Percentiles rank a stretch among this genome's conserved stretches.
Conservation (phyloP, 2,888 invertebrate species). For the Apoderus coryli region DNA sequence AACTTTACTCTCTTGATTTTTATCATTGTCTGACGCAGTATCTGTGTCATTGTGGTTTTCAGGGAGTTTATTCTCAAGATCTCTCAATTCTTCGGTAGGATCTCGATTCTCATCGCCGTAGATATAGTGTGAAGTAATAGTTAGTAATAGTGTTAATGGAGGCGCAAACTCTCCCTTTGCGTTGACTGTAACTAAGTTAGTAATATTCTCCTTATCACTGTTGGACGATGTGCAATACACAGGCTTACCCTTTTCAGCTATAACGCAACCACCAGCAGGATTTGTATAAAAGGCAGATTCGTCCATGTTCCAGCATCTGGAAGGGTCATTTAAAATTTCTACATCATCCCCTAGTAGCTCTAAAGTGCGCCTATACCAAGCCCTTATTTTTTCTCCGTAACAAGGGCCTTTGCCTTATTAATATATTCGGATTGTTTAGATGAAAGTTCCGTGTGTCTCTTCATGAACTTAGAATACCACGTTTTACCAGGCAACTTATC, state of each 20-base stretch:
- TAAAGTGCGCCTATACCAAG: too few species aligned
- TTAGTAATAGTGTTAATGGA: too few species aligned
- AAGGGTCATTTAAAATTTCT: too few species aligned
- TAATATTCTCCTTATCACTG: conserved; percentile 7
- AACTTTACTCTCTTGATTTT: too few species aligned
- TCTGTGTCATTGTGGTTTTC: too few species aligned
- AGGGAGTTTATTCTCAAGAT: too few species aligned
- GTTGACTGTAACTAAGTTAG: conserved; percentile 7
- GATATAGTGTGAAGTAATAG: too few species aligned
- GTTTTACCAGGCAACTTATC: conserved; percentile 6
- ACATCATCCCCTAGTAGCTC: too few species aligned
- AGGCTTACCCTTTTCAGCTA: conserved; percentile 6
- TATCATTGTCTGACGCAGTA: too few species aligned
- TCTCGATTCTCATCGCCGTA: too few species aligned
- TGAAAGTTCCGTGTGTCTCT: conserved; percentile 7
- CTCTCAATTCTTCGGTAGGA: too few species aligned
- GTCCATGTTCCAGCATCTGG: conserved; percentile 11
- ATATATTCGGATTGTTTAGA: conserved; percentile 8
- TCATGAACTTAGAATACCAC: conserved; percentile 5
- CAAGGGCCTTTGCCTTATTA: neutral
- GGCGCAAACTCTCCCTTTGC: conserved; percentile 6
- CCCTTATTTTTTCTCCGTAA: too few species aligned
- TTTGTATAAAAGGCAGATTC: conserved; percentile 7
- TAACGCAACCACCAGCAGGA: conserved; percentile 5
- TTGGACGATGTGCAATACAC: conserved; percentile 7